These are phyloP conservation scores for Clamator glandarius DNA, from an alignment of 2,797 vertebrate genomes.

Conservation along the genomic window DNA sequence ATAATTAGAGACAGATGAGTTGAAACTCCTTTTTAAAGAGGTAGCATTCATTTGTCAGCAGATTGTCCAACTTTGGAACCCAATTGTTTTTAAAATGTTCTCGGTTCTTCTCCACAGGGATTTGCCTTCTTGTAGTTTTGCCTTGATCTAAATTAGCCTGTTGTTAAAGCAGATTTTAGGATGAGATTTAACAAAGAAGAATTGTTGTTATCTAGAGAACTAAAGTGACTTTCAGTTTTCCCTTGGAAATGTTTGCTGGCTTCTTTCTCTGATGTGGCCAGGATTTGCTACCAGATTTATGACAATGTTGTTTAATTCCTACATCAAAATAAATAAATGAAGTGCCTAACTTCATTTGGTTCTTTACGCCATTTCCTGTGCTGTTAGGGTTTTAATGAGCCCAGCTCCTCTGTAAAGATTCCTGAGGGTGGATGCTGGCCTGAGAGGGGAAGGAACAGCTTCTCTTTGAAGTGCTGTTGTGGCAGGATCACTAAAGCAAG, in stretches of 20 bases:
- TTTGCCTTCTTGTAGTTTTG: conserved; percentile 44
- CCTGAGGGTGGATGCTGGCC: conserved; percentile 41
- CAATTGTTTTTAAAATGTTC: conserved; percentile 29
- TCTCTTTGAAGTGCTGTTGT: conserved; percentile 55
- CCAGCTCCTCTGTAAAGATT: conserved; percentile 46
- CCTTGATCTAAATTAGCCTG: conserved; percentile 41
- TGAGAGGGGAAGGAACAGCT: conserved; percentile 60
- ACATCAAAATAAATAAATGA: conserved; percentile 62
- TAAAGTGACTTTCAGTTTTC: conserved; percentile 12
- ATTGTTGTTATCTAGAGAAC: conserved; percentile 1
- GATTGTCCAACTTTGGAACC: not conserved
- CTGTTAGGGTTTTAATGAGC: conserved; percentile 35
- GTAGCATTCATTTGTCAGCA: conserved; percentile 58
- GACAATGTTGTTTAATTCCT: conserved; percentile 48
- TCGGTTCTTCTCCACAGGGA: not conserved
- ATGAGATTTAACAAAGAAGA: conserved; percentile 16
- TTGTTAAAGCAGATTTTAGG: conserved; percentile 26
- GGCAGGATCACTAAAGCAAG: conserved; percentile 30
- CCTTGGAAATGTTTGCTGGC: conserved; percentile 13
- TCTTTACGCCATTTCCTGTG: conserved; percentile 17
- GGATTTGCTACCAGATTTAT: conserved; percentile 31
- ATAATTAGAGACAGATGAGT: conserved; percentile 76
- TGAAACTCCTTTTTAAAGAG: conserved; percentile 71
- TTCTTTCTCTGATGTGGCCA: conserved; percentile 38
- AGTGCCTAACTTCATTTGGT: conserved; percentile 26